Percentiles rank a stretch among this genome's conserved stretches.
Conservation (phyloP, 2,797 vertebrate species). For the Enteromius anoplus region DNA sequence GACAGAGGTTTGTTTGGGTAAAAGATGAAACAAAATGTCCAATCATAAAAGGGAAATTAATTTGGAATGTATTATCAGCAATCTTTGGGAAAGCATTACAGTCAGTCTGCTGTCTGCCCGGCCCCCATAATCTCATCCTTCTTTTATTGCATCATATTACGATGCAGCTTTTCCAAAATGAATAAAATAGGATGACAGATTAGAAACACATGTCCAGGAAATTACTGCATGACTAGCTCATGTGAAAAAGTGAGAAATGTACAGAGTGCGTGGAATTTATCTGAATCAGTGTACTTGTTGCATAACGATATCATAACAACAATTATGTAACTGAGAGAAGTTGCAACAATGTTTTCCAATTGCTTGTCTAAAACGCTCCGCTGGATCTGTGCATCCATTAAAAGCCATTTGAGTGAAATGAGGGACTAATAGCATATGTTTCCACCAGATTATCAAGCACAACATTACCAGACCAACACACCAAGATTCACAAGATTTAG, state of each 20-base stretch:
- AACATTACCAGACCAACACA: slow-evolving; percentile 4
- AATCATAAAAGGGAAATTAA: slow-evolving; percentile 25
- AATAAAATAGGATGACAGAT: slow-evolving; percentile 22
- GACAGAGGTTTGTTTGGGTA: slow-evolving; percentile 29
- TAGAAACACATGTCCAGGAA: slow-evolving; percentile 12
- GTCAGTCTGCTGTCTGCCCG: neutral
- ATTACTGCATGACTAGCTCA: neutral
- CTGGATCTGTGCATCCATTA: slow-evolving; percentile 3
- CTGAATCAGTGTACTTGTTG: neutral
- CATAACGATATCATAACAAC: slow-evolving; percentile 7
- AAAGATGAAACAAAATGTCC: slow-evolving; percentile 34
- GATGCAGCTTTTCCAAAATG: neutral
- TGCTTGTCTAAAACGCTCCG: neutral
- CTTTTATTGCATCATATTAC: slow-evolving; percentile 18
- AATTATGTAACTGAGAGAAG: neutral
- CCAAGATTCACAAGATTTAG: neutral
- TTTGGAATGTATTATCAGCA: slow-evolving; percentile 25
- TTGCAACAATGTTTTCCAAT: neutral
- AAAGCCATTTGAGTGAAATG: slow-evolving; percentile 13
- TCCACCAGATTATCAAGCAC: slow-evolving; percentile 8
- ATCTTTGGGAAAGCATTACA: slow-evolving; percentile 6
- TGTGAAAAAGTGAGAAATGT: neutral
- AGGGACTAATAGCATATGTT: neutral
- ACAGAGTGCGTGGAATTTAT: neutral
- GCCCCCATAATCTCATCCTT: neutral